Conservation (phyloP, 2,113 vertebrate species). For the Lagopus leucura region DNA sequence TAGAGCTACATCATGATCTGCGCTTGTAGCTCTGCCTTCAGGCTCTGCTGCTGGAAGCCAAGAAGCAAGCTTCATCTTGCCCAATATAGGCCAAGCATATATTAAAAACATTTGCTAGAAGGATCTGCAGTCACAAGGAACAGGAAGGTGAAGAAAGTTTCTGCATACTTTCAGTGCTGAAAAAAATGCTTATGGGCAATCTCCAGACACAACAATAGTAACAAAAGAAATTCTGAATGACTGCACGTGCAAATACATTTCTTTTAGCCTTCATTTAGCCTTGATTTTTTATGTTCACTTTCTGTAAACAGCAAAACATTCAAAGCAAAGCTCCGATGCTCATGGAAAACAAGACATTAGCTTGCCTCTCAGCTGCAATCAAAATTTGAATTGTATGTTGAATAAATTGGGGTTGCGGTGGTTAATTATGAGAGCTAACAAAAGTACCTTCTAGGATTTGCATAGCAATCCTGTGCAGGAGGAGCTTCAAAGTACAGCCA, state of each 20-base stretch:
- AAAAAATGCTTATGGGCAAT: neutral
- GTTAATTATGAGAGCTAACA: constrained; percentile 51
- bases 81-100: neutral
- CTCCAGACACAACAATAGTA: neutral
- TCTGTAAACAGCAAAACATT: constrained; percentile 31
- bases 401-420: constrained; percentile 16
- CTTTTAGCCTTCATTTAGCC: neutral
- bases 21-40: neutral
- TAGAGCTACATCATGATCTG: fast-evolving
- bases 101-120: neutral
- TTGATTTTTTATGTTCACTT: neutral
- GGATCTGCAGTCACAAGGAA: neutral
- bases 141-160: neutral
- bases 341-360: constrained; percentile 18
- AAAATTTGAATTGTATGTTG: constrained; percentile 49
- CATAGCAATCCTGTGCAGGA: constrained; percentile 7
- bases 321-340: constrained; percentile 27
- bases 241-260: neutral
- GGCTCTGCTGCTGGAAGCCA: neutral
- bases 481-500: constrained; percentile 18
- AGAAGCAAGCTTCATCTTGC: neutral
- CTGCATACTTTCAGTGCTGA: neutral
- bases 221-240: constrained; percentile 1
- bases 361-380: constrained; percentile 24
- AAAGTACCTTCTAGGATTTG: constrained; percentile 54